phyloP scores from a whole-genome alignment of 2,888 invertebrate genomes.

The Dryococelus australis region DNA sequence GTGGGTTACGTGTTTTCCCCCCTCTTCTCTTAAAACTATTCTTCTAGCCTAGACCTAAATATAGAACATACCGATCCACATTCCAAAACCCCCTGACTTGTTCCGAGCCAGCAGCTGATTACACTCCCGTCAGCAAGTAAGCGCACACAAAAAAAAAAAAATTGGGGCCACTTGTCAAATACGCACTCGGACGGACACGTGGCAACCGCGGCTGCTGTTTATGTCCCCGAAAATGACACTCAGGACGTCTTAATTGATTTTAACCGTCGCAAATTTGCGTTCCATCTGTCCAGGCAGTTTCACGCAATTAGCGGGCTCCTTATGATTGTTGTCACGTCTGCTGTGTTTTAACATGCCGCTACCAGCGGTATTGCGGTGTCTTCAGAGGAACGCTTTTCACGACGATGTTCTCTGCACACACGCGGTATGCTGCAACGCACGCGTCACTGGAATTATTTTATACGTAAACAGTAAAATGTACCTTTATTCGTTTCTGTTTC shows the following conservation, averaged over 20 bases:
- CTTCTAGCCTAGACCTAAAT: not conserved
- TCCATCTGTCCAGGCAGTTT: not conserved
- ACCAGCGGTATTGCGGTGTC: too few relatives aligned
- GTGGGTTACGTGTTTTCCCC: conserved; percentile 11
- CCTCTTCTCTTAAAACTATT: not conserved
- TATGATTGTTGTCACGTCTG: not conserved
- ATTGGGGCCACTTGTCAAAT: not conserved
- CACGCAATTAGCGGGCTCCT: not conserved
- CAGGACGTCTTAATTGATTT: not conserved
- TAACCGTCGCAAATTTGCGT: not conserved
- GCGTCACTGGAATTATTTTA: too few relatives aligned
- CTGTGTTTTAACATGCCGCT: not conserved
- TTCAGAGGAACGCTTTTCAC: not conserved
- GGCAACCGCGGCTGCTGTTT: not conserved
- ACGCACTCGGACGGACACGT: not conserved
- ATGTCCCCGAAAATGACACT: too few relatives aligned
- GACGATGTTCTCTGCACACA: too few relatives aligned
- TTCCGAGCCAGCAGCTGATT: not conserved
- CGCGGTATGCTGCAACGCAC: too few relatives aligned
- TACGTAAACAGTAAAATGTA: too few relatives aligned
- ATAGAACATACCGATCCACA: conserved; percentile 16
- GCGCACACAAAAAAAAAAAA: not conserved
- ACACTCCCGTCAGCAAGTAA: not conserved
- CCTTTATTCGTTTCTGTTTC: too few relatives aligned
- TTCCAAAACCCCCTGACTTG: not conserved